Conservation (phyloP, 2,888 invertebrate species). For the Octonoba sinensis region DNA sequence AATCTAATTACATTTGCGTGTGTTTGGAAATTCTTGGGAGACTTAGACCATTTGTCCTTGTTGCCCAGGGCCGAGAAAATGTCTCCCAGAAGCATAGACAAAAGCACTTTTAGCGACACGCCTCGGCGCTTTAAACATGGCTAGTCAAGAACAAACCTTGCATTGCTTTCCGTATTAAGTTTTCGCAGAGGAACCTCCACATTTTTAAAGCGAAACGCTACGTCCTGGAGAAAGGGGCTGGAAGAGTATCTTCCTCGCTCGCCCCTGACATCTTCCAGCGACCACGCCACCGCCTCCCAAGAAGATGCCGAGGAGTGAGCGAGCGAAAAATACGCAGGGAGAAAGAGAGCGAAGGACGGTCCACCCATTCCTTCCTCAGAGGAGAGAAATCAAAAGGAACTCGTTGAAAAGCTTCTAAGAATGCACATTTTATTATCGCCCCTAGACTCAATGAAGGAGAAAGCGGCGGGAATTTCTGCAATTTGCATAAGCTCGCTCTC, state of each 20-base stretch:
- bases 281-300: not conserved
- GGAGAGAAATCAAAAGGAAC: conserved; percentile 60
- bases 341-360: not conserved
- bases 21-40: not conserved
- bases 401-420: conserved; percentile 58
- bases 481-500: conserved; percentile 60
- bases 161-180: conserved; percentile 45
- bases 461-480: conserved; percentile 61
- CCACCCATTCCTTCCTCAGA: conserved; percentile 3
- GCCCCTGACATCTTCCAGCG: conserved; percentile 7
- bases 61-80: conserved; percentile 14
- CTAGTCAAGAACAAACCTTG: conserved; percentile 48
- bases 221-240: not conserved
- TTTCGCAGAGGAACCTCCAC: conserved; percentile 33
- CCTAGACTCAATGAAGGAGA: conserved; percentile 57
- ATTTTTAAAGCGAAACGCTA: conserved; percentile 50
- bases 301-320: not conserved
- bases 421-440: conserved; percentile 63
- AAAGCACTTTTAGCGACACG: conserved; percentile 52
- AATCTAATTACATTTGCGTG: too few species aligned
- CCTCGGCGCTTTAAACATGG: conserved; percentile 50
- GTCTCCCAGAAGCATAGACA: conserved; percentile 56
- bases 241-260: conserved; percentile 27
- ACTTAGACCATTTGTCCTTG: conserved; percentile 4
- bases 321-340: too few species aligned